Evolutionary conservation across 2,888 invertebrate species (phyloP), one percentile per base, ranked within the genome.

Genomic region (Blomia tropicalis): DNA sequence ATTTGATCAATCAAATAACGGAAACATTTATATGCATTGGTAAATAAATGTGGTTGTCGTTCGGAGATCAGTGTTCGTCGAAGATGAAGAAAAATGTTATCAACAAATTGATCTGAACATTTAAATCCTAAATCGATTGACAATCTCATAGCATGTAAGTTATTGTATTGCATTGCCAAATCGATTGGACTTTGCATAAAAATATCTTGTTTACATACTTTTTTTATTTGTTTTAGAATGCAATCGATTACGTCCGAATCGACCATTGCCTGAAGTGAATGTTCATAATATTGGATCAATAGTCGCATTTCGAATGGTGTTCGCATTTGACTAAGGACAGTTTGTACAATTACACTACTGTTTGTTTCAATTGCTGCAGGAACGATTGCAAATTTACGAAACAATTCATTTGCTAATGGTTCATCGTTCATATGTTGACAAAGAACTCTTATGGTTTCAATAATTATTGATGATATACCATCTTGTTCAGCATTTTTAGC

Each of bases 341-440:
- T 47, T n/a, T 47, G 7, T 14, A 47, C 5, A 22, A 47, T 27
- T 7, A 19, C 5, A 11, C 22, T 7, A 27, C 22, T 47, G 22
- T 47, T 27, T 11, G 51, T 27, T 22, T 47, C 51, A 19, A 47
- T 47, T 7, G 22, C 51, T 11, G 7, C 22, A 7, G 51, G 51
- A 7, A 47, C 51, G 51, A 47, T 47, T 7, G 51, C 51, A 22
- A 47, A 47, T n/a, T 47, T 47, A 11, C 51, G 51, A 22, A 47
- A 27, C 22, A 47, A 27, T n/a, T 47, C 51, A 7, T 14, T 47
- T 47, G 51, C 22, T 47, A 11, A 14, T 11, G 11, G 7, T 27
- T 47, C 7, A 14, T 47, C 23, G 7, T 7, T 19, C 51, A 47
- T 47, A 14, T 22, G 23, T 27, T 47, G 7, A 19, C 22, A 27